phyloP scores from a whole-genome alignment of 2,113 vertebrate genomes.

The Nesospiza acunhae region DNA sequence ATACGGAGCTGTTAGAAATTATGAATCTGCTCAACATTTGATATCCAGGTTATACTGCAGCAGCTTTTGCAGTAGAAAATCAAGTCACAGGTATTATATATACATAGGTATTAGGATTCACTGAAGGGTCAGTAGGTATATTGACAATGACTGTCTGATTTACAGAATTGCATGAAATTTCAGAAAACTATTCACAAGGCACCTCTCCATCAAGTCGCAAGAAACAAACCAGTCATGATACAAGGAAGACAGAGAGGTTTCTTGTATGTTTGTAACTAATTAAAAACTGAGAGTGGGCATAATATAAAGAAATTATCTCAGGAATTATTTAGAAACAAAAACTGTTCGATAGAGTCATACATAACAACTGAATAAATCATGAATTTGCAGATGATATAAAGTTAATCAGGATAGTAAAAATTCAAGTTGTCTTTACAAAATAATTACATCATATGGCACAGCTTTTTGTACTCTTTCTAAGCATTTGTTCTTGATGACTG shows the following conservation, averaged over 20 bases:
- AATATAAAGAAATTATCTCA: not conserved
- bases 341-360: not conserved
- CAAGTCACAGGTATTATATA: not conserved
- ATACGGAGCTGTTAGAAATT: not conserved
- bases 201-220: not conserved
- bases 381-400: not conserved
- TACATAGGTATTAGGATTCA: not conserved
- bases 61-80: not conserved
- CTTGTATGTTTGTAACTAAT: not conserved
- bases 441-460: not conserved
- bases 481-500: not conserved
- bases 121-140: not conserved
- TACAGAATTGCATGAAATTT: not conserved
- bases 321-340: not conserved
- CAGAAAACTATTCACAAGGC: not conserved
- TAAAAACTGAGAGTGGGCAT: not conserved
- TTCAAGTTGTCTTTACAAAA: not conserved
- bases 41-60: not conserved
- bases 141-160: not conserved
- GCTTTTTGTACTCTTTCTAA: not conserved
- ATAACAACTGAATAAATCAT: not conserved
- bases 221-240: not conserved
- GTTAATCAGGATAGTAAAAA: not conserved
- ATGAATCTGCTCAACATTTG: not conserved
- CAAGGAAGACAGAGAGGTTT: not conserved